These are phyloP conservation scores for Melinopterus prodromus DNA, from an alignment of 2,888 invertebrate genomes.

Conservation along the genomic window DNA sequence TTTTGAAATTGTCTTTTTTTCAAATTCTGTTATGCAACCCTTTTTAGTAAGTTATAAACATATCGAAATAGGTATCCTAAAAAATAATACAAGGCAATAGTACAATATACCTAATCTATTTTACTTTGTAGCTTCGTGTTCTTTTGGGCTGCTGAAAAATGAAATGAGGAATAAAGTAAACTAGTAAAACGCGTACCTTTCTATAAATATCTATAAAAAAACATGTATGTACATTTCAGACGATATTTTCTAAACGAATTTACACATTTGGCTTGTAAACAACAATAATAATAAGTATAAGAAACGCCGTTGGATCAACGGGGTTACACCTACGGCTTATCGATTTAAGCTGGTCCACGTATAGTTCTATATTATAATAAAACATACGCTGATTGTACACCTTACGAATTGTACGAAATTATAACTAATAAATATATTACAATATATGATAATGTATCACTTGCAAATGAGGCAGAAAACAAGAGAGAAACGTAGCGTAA, in stretches of 20 bases:
- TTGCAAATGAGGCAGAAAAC: neutral
- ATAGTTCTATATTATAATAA: neutral
- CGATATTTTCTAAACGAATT: neutral
- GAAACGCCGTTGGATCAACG: neutral
- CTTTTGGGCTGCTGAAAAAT: neutral
- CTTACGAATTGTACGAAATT: neutral
- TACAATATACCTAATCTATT: neutral
- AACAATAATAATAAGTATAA: neutral
- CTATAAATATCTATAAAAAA: neutral
- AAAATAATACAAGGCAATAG: too few species aligned
- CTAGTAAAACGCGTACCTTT: neutral
- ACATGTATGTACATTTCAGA: conserved; percentile 4
- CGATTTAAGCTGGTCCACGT: neutral
- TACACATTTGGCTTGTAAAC: neutral
- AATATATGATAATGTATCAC: neutral
- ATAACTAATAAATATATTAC: neutral
- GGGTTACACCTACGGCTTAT: too few species aligned
- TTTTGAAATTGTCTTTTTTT: too few species aligned
- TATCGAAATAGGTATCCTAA: too few species aligned
- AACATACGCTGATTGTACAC: neutral
- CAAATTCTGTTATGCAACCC: neutral
- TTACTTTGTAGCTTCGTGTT: neutral
- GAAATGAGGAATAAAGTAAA: neutral
- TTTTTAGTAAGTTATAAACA: too few species aligned
- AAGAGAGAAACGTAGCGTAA: neutral